phyloP scores from a whole-genome alignment of 64 coral and sea anemone species.

The Catalaphyllia jardinei region DNA sequence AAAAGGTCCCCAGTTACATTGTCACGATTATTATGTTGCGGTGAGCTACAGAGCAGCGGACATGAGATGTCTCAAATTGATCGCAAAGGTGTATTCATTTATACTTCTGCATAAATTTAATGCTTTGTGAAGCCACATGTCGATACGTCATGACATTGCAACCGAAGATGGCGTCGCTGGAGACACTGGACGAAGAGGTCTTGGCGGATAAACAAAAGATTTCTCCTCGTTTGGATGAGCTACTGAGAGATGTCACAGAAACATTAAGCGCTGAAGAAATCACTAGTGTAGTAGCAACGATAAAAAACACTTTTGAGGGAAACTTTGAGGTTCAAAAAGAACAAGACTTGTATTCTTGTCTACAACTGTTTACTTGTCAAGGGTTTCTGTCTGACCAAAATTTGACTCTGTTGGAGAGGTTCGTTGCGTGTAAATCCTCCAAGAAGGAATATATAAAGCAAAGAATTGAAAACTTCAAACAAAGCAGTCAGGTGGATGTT shows the following conservation, averaged over 20 bases:
- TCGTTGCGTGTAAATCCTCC: not conserved
- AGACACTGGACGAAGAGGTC: not conserved
- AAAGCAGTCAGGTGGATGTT: not conserved
- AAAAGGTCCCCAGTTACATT: too few species aligned
- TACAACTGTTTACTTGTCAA: not conserved
- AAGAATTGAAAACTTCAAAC: not conserved
- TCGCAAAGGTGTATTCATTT: not conserved
- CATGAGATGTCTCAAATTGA: not conserved
- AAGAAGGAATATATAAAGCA: not conserved
- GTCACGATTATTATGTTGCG: too few species aligned
- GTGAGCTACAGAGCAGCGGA: too few species aligned
- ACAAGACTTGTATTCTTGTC: not conserved
- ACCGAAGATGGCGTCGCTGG: not conserved
- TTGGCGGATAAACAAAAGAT: not conserved
- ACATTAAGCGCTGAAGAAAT: not conserved
- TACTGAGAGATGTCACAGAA: not conserved
- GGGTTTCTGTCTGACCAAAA: slow-evolving; percentile 1
- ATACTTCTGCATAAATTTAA: not conserved
- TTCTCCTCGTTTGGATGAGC: not conserved
- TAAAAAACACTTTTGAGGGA: not conserved
- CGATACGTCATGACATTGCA: not conserved
- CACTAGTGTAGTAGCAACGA: not conserved
- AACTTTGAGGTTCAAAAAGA: not conserved
- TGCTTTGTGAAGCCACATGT: slow-evolving; percentile 2
- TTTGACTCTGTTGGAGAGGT: not conserved